Evolutionary conservation across 2,113 vertebrate genomes (phyloP), one percentile per base, ranked within the genome.

Genomic region (Microtus ochrogaster): DNA sequence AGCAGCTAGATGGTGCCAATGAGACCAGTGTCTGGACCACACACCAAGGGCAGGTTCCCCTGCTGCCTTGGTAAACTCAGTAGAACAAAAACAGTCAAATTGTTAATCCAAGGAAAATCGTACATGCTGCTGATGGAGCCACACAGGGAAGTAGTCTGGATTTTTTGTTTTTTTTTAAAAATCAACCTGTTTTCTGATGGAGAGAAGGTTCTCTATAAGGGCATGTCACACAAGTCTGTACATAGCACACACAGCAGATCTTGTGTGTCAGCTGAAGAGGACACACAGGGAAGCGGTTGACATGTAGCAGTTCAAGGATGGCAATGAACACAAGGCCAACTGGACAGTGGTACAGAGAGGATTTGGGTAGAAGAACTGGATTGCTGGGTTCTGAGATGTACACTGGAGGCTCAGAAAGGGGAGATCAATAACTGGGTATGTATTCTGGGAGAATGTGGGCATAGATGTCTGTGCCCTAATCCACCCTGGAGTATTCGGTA

Each of bases 41-140:
- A 96, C 96, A 96, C 74, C 17, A 41, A 92, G 90, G 28, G 55
- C 73, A 90, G 79, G 47, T 68, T 90, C 47, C 68, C 92, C 85
- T 94, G 95, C 79, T 78, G 81, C 94, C 74, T 90, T 96, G 70
- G 84, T 94, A 81, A 92, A 81, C 94, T 85, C 24, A 90, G 93
- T 63, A 79, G 47, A 91, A 82, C 81, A 94, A 95, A 92, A 84
- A 89, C 21, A 94, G 92, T 72, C 90, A 91, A 68, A 84, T 52
- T 78, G 81, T 91, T 93, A 91, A 94, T 95, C 93, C 94, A 81
- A 94, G 95, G 89, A 95, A 94, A 85, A 95, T 44, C 41, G 26
- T 89, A 63, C 73, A 26, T 89, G 82, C 88, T 73, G 92, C 88
- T 96, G 84, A 85, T 82, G n/a, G 66, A 97, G 41, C 66, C 90